phyloP scores from a whole-genome alignment of 2,888 invertebrate species.

The Ypsolopha scabrella region DNA sequence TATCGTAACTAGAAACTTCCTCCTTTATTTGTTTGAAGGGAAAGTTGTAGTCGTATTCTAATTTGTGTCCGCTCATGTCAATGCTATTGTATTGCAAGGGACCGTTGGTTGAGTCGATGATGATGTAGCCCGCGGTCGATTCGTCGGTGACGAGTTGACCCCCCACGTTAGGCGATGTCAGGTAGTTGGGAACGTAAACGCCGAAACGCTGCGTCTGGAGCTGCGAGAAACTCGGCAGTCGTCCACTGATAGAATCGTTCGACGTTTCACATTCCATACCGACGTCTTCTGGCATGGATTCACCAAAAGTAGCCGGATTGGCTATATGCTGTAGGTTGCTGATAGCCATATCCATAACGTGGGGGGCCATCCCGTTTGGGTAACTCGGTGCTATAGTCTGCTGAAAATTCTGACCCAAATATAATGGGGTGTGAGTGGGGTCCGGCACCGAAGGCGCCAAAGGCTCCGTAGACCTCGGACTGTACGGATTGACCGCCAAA shows the following conservation, averaged over 20 bases:
- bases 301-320: constrained; percentile 89
- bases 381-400: constrained; percentile 75
- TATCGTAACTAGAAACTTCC: constrained; percentile 39
- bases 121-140: constrained; percentile 62
- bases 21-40: constrained; percentile 45
- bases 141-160: constrained; percentile 73
- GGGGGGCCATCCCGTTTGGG: constrained; percentile 90
- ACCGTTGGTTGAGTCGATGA: constrained; percentile 52
- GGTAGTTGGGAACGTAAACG: constrained; percentile 70
- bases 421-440: constrained; percentile 72
- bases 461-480: constrained; percentile 70
- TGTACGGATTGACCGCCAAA: constrained; percentile 71
- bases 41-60: constrained; percentile 55
- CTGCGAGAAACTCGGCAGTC: constrained; percentile 76
- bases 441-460: constrained; percentile 70
- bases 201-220: constrained; percentile 71
- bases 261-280: constrained; percentile 62
- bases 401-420: constrained; percentile 72
- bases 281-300: constrained; percentile 61
- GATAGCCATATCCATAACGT: constrained; percentile 83
- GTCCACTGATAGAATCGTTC: constrained; percentile 46
- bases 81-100: constrained; percentile 43
- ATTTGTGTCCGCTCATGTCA: constrained; percentile 36
- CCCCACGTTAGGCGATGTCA: constrained; percentile 81
- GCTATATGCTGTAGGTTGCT: constrained; percentile 74